phyloP scores from a whole-genome alignment of 2,113 vertebrate species.

The Tringa solitaria region DNA sequence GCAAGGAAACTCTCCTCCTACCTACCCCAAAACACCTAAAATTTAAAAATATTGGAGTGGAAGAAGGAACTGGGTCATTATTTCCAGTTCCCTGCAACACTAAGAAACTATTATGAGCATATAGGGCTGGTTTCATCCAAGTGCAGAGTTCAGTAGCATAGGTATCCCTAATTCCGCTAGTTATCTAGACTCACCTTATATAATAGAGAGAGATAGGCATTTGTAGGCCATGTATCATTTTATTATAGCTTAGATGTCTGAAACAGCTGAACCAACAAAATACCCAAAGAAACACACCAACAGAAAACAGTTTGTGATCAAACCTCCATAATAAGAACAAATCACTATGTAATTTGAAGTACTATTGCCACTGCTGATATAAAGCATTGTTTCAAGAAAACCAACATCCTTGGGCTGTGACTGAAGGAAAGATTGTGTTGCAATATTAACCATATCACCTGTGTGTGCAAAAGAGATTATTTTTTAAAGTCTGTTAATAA shows the following conservation, averaged over 20 bases:
- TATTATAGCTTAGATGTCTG: background rate
- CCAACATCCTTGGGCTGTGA: background rate
- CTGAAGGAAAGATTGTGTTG: background rate
- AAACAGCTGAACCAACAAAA: background rate
- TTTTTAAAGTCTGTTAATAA: background rate
- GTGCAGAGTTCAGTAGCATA: background rate
- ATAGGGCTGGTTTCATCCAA: background rate
- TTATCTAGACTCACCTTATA: background rate
- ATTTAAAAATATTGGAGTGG: background rate
- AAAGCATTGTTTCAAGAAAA: background rate
- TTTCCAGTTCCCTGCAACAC: background rate
- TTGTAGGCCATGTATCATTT: background rate
- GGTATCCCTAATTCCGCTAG: background rate
- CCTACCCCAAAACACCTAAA: background rate
- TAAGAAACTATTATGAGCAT: background rate
- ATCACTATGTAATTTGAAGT: background rate
- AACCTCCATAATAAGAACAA: background rate
- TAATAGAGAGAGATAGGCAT: background rate
- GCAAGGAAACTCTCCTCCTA: background rate
- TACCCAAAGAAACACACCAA: background rate
- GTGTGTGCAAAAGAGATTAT: background rate
- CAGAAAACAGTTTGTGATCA: background rate
- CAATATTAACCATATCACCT: background rate
- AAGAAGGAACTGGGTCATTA: background rate
- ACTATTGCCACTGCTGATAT: rapidly evolving